Conservation (phyloP, 2,113 vertebrate genomes). For the Megaceryle maxima region DNA sequence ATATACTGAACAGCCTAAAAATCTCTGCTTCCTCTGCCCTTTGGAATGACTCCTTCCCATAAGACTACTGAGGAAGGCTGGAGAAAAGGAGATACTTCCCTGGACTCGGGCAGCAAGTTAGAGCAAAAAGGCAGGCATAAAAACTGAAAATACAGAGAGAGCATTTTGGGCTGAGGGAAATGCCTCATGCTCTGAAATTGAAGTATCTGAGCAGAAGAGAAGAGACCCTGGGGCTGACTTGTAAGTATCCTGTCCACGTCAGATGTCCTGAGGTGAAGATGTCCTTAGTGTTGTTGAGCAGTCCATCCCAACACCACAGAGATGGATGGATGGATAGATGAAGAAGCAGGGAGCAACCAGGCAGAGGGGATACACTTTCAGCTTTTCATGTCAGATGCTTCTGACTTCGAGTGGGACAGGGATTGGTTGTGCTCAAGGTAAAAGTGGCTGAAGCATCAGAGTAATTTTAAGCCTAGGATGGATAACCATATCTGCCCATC, state of each 20-base stretch:
- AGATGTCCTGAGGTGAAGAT: background rate
- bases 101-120: background rate
- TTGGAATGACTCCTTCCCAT: background rate
- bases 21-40: background rate
- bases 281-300: background rate
- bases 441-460: background rate
- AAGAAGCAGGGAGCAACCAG: background rate
- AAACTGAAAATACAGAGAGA: background rate
- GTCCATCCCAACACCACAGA: background rate
- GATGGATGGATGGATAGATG: rapidly evolving
- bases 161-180: background rate
- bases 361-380: background rate
- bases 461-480: background rate
- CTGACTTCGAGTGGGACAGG: background rate
- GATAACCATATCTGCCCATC: background rate
- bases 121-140: background rate
- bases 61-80: background rate
- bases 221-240: background rate
- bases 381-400: background rate
- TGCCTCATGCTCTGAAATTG: background rate
- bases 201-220: background rate
- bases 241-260: background rate
- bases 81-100: background rate
- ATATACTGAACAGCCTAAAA: background rate
- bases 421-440: background rate